These are phyloP conservation scores for Thumatha senex DNA, from an alignment of 2,888 invertebrate species.

Conservation along the genomic window DNA sequence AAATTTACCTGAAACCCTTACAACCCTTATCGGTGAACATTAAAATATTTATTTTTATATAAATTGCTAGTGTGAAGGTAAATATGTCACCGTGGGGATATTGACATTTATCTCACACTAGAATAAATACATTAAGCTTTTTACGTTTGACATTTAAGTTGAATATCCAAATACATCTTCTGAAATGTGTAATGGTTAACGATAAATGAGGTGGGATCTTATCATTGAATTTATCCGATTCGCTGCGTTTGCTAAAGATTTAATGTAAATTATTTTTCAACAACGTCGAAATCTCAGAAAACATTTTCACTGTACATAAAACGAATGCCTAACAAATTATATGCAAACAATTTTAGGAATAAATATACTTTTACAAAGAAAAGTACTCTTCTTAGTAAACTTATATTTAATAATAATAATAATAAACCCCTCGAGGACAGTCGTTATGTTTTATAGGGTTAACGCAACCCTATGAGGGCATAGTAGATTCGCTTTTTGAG, in stretches of 20 bases:
- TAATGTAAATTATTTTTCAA: conserved; percentile 64
- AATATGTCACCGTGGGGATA: conserved; percentile 17
- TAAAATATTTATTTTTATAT: conserved; percentile 53
- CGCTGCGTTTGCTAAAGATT: conserved; percentile 64
- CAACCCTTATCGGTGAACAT: conserved; percentile 59
- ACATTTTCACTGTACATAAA: conserved; percentile 43
- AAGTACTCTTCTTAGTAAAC: conserved; percentile 7
- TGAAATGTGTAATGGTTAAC: conserved; percentile 9
- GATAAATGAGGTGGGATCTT: conserved; percentile 43
- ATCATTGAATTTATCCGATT: conserved; percentile 71
- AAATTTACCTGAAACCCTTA: conserved; percentile 67
- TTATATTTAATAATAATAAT: too few relatives aligned
- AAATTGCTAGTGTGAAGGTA: conserved; percentile 25
- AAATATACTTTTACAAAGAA: conserved; percentile 34
- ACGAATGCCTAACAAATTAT: conserved; percentile 42
- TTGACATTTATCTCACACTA: conserved; percentile 14
- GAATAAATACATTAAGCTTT: conserved; percentile 9
- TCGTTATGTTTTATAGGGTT: too few relatives aligned
- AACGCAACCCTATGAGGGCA: too few relatives aligned
- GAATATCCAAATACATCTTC: conserved; percentile 3
- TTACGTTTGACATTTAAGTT: conserved; percentile 10
- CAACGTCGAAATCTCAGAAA: conserved; percentile 39
- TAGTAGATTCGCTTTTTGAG: too few relatives aligned
- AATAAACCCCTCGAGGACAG: too few relatives aligned
- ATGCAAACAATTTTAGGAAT: conserved; percentile 43